Evolutionary conservation across 2,888 invertebrate species (phyloP).

Genomic region (Torymus auratus): DNA sequence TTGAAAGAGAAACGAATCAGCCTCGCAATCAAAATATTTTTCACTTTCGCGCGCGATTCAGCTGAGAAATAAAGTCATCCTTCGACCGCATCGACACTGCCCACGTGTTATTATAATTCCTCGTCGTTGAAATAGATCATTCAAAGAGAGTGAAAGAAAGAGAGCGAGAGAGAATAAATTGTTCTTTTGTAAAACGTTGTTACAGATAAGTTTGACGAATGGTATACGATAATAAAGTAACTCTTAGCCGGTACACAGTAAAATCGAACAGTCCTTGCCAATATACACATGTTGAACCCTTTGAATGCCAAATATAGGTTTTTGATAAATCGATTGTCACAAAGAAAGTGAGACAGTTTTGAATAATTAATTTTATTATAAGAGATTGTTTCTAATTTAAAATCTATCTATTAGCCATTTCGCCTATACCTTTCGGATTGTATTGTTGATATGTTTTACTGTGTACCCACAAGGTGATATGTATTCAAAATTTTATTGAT

Average conservation of each 20-base stretch:
- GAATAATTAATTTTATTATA: too few relatives aligned
- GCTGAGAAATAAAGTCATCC: conserved; percentile 6
- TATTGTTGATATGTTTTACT: conserved; percentile 17
- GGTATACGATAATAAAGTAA: conserved; percentile 32
- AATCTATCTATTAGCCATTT: too few relatives aligned
- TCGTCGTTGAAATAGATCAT: neutral
- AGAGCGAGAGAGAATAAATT: neutral
- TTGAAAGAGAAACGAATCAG: conserved; percentile 7
- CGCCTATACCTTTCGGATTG: too few relatives aligned
- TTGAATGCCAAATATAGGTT: conserved; percentile 20
- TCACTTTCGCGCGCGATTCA: conserved; percentile 1
- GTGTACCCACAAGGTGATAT: conserved; percentile 4
- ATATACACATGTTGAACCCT: conserved; percentile 24
- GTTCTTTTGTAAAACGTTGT: conserved; percentile 42
- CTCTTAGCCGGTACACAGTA: conserved; percentile 22
- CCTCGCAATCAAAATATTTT: conserved; percentile 8
- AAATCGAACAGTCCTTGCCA: conserved; percentile 29
- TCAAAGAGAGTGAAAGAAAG: neutral
- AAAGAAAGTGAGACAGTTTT: neutral
- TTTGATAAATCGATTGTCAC: conserved; percentile 14
- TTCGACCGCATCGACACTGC: conserved; percentile 38
- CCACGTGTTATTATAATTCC: conserved; percentile 14
- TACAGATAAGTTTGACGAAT: conserved; percentile 19
- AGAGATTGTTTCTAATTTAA: too few relatives aligned
- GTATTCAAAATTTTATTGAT: conserved; percentile 1